A percentile compares a stretch with the other conserved stretches of the same genome.
These are phyloP conservation scores for Anguilla rostrata DNA, from an alignment of 2,113 vertebrate species.

Conservation along the genomic window DNA sequence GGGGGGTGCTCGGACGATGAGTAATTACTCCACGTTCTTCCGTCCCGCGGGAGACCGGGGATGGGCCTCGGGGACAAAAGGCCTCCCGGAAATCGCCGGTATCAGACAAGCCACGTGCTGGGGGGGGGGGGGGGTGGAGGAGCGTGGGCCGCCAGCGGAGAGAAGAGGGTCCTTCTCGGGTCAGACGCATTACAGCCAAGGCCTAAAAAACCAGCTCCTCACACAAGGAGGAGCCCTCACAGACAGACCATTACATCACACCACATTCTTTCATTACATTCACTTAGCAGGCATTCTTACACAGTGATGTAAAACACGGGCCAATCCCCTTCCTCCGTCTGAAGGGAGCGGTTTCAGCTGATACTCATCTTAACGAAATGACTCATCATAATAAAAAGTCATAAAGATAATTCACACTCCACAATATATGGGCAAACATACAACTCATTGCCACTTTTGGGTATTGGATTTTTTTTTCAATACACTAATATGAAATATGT, in stretches of 20 bases:
- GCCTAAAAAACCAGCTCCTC: background rate
- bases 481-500: too few relatives aligned
- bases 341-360: too few relatives aligned
- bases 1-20: constrained; percentile 5
- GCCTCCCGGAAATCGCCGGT: constrained; percentile 16
- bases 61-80: background rate
- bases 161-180: background rate
- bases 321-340: too few relatives aligned
- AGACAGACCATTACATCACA: background rate
- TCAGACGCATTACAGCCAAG: background rate
- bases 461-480: too few relatives aligned
- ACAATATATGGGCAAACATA: too few relatives aligned
- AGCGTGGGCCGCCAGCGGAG: constrained; percentile 7
- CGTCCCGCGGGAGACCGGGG: constrained; percentile 2
- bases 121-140: background rate
- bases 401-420: too few relatives aligned
- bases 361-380: too few relatives aligned
- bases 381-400: too few relatives aligned
- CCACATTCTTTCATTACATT: too few relatives aligned
- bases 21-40: constrained; percentile 29
- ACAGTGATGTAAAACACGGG: too few relatives aligned
- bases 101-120: constrained; percentile 20
- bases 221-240: background rate
- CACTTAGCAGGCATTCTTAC: too few relatives aligned
- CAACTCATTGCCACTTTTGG: too few relatives aligned